Percentiles rank a stretch among this genome's conserved stretches.
Conservation (phyloP, 2,888 invertebrate genomes). For the Tromatobia lineatoria region DNA sequence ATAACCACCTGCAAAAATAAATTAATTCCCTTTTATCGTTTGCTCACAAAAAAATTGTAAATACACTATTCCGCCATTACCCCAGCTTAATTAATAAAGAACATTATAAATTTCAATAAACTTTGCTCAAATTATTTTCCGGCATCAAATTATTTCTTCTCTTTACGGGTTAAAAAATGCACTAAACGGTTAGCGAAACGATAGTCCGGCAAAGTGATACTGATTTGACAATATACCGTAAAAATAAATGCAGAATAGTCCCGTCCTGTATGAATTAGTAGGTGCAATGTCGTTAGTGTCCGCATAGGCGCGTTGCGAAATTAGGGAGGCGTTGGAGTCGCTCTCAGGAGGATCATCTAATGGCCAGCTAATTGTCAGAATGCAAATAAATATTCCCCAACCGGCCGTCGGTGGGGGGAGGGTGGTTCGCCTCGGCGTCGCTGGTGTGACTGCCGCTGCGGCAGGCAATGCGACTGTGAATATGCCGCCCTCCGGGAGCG, state of each 20-base stretch:
- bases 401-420: conserved; percentile 69
- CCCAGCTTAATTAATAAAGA: too few relatives aligned
- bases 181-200: background rate
- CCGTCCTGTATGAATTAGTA: background rate
- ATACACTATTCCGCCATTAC: too few relatives aligned
- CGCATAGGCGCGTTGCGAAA: conserved; percentile 20
- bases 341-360: conserved; percentile 76
- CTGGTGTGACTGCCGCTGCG: conserved; percentile 64
- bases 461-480: conserved; percentile 73
- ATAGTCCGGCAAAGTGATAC: background rate
- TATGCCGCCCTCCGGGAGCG: conserved; percentile 75
- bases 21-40: too few relatives aligned
- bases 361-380: conserved; percentile 84
- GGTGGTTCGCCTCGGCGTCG: conserved; percentile 68
- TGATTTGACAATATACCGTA: background rate
- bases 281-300: conserved; percentile 9
- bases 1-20: too few relatives aligned
- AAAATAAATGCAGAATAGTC: background rate
- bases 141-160: too few relatives aligned
- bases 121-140: too few relatives aligned
- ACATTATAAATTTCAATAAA: too few relatives aligned
- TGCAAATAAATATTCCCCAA: conserved; percentile 84
- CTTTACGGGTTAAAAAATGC: background rate
- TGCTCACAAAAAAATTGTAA: too few relatives aligned
- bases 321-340: conserved; percentile 39